Base-by-base conservation (phyloP, 1,140 invertebrate species). In the Drosophila lacertosa region DNA sequence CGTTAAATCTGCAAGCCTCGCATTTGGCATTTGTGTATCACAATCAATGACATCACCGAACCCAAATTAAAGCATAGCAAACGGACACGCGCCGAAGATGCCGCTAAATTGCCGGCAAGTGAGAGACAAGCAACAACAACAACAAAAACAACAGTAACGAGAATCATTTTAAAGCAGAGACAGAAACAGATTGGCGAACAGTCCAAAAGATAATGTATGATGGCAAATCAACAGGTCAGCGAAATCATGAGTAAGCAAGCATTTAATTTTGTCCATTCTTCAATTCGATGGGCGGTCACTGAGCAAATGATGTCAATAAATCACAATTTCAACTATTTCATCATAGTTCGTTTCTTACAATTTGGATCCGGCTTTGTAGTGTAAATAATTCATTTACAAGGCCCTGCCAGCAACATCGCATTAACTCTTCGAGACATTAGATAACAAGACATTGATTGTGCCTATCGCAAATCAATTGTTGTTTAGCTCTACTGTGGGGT, bases 1-100 rank as follows among this genome's bases (percentile, higher is more conserved):
- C 11, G 22, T 13, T n/a, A n/a, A n/a, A 7, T 10, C 18, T 22
- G 2, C 18, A 35, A 6, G 24, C 24, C 35, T 44, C n/a, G 18
- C 29, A 55, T 13, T 40, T 44, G 55, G 44, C 26, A 44, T 29
- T 37, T 29, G 22, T 74, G 55, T 69, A 81, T 59, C 62, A 64
- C 10, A 48, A 62, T 59, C 63, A 50, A 84, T 84, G 80, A 84
- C 80, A 84, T 84, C 80, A 84, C 48, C 81, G 51, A 64, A 47
- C 26, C n/a, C 35, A 81, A 53, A 51, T 42, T 32, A 22, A 53
- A 44, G 62, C 44, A 50, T n/a, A n/a, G n/a, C n/a, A n/a, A n/a
- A 7, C 33, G 18, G 53, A 58, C 53, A 53, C 64, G 53, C 47
- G 47, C 24, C 69, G 11, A 59, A 80, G 77, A 76, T 64, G 70